Evolutionary conservation across 2,888 invertebrate genomes (phyloP), one percentile per base, ranked within the genome.

Genomic region (Napeogenes sylphis): DNA sequence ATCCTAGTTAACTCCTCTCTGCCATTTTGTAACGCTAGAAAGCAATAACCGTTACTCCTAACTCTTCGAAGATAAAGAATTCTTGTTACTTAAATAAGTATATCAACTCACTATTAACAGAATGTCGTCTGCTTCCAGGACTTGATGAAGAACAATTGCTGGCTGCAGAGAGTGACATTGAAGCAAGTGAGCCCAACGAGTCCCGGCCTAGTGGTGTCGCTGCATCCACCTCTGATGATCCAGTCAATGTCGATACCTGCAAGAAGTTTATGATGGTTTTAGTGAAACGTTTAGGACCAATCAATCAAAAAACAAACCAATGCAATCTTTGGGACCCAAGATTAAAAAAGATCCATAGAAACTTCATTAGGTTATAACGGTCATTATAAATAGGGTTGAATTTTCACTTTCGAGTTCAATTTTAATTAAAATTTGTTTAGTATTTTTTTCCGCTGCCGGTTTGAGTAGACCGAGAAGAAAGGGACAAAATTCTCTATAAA

Each of bases 161-260:
- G 69, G 95, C 93, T 32, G 95, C 95, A 4, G 95, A 94, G 77
- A 94, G 83, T 0, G 94, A 94, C 91, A 95, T 95, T 1, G 95
- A 95, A 77, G 95, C 94, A 32, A 96, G 85, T 1, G 96, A 96
- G 14, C 95, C 94, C 3, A 93, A 90, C 46, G 93, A 92, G 61
- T 94, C 93, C 45, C 92, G 88, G 5, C 84, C 91, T 6, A 85
- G 80, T 51, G 80, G 91, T 32, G 80, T 87, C 46, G 81, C 87
- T 64, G 84, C 86, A 60, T 92, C 91, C 66, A 92, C 91, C 74
- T 96, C 96, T 0, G 96, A 96, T 0, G 96, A 96, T 3, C 95
- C 97, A 3, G 97, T 97, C 53, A 97, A 88, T 0, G 97, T 97
- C 38, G 97, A 97, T n/a, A 97, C 91, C 91, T 91, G 75, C 2